Conservation (phyloP, 2,888 invertebrate species). For the Leucophenga montana region DNA sequence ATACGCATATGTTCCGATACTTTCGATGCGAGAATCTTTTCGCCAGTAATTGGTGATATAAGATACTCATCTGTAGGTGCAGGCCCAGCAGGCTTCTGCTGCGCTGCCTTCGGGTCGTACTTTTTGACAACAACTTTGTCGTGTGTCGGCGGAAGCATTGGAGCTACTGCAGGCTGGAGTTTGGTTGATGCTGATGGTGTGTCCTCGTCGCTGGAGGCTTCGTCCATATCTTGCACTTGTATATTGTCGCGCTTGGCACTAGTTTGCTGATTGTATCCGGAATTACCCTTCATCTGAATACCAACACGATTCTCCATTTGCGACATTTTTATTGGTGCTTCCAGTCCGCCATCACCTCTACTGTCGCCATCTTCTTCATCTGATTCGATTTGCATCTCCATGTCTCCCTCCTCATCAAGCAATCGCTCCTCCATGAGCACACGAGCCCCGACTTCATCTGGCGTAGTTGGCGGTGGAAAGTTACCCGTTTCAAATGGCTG, state of each 20-base stretch:
- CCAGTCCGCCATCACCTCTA: conserved; percentile 54
- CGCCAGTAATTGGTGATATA: conserved; percentile 98
- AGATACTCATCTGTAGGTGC: conserved; percentile 89
- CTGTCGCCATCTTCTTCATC: conserved; percentile 79
- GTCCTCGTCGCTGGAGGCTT: conserved; percentile 86
- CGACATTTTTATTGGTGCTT: conserved; percentile 74
- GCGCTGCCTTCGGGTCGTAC: conserved; percentile 93
- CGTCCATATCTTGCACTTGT: conserved; percentile 92
- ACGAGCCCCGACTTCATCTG: conserved; percentile 96
- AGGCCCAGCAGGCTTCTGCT: conserved; percentile 77
- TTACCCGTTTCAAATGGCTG: conserved; percentile 96
- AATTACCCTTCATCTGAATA: conserved; percentile 73
- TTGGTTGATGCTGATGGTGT: conserved; percentile 67
- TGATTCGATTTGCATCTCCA: conserved; percentile 92
- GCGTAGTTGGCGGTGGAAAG: conserved; percentile 97
- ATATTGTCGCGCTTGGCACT: conserved; percentile 74
- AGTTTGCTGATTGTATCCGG: conserved; percentile 67
- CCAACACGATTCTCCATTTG: conserved; percentile 79
- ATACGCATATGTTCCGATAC: conserved; percentile 99
- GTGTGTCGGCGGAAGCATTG: conserved; percentile 88
- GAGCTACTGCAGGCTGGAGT: conserved; percentile 71
- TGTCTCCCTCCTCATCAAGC: conserved; percentile 84
- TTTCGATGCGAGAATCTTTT: conserved; percentile 96
- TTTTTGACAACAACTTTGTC: conserved; percentile 97
- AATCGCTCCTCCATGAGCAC: conserved; percentile 90